phyloP scores from a whole-genome alignment of 1,140 invertebrate genomes.

The Drosophila repleta region DNA sequence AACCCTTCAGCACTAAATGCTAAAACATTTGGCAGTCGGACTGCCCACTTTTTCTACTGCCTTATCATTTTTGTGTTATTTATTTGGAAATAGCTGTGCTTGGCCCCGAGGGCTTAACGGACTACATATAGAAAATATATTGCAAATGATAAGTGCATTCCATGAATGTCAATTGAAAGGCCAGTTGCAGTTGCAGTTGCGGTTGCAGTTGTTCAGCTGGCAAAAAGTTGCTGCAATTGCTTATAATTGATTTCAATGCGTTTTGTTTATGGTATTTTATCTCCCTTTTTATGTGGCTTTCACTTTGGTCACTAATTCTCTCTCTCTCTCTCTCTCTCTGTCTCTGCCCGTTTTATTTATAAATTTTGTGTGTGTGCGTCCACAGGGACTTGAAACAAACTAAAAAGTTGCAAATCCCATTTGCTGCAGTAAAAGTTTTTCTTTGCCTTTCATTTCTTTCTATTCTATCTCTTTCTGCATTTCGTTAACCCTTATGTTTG shows the following conservation, averaged over 20 bases:
- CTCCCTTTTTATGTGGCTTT: constrained; percentile 16
- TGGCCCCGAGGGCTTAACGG: constrained; percentile 9
- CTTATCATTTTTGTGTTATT: background rate
- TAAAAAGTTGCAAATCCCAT: constrained; percentile 11
- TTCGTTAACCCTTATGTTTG: constrained; percentile 12
- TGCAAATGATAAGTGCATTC: constrained; percentile 13
- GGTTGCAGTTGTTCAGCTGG: constrained; percentile 16
- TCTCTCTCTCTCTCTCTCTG: background rate
- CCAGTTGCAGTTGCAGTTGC: constrained; percentile 11
- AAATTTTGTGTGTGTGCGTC: constrained; percentile 14
- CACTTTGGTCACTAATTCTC: background rate
- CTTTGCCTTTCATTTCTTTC: background rate
- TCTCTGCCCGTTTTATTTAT: constrained; percentile 15
- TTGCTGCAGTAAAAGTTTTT: background rate
- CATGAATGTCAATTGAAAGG: constrained; percentile 36
- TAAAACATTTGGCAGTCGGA: too few species aligned
- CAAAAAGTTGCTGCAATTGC: constrained; percentile 39
- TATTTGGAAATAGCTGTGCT: background rate
- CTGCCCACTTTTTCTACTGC: too few species aligned
- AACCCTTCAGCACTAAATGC: too few species aligned
- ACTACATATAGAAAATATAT: constrained; percentile 5
- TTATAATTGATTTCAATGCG: constrained; percentile 47
- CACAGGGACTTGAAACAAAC: constrained; percentile 1
- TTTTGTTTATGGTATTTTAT: constrained; percentile 22
- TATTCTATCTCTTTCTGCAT: background rate